A percentile compares a stretch with the other conserved stretches of the same genome.
Evolutionary conservation across 2,888 invertebrate species (phyloP).

Genomic region (Pyrgus malvae): DNA sequence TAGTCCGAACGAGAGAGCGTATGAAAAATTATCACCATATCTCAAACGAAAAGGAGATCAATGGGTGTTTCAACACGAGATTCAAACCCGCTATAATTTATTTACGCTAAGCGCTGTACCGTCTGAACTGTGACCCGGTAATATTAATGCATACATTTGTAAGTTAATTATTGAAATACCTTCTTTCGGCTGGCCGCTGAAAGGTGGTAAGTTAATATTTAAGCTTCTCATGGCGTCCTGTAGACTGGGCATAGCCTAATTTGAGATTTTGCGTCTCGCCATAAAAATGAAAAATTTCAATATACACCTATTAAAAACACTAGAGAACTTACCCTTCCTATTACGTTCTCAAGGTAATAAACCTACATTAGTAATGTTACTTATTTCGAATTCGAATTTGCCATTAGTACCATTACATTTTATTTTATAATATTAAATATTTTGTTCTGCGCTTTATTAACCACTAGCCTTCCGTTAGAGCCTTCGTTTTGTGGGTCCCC

Average conservation of each 20-base stretch:
- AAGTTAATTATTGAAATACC: constrained; percentile 49
- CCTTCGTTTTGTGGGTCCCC: too few species aligned
- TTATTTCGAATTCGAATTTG: too few species aligned
- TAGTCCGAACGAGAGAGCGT: constrained; percentile 44
- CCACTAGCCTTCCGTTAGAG: too few species aligned
- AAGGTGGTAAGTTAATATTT: constrained; percentile 19
- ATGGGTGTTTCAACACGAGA: constrained; percentile 41
- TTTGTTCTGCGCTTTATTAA: too few species aligned
- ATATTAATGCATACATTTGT: constrained; percentile 50
- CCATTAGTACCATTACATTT: too few species aligned
- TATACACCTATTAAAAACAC: too few species aligned
- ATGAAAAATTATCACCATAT: constrained; percentile 56
- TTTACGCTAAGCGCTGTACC: constrained; percentile 36
- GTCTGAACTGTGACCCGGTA: constrained; percentile 52
- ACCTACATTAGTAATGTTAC: too few species aligned
- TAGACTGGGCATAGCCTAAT: too few species aligned
- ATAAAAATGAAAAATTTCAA: not conserved
- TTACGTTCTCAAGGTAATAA: too few species aligned
- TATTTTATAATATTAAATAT: too few species aligned
- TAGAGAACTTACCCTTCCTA: too few species aligned
- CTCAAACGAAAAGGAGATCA: constrained; percentile 58
- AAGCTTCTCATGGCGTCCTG: too few species aligned
- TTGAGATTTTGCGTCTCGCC: not conserved
- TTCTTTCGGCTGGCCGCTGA: constrained; percentile 24
- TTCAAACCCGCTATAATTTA: constrained; percentile 34